Evolutionary conservation across 2,797 vertebrate species (phyloP).

Genomic region (Platyrinchus mystaceus): DNA sequence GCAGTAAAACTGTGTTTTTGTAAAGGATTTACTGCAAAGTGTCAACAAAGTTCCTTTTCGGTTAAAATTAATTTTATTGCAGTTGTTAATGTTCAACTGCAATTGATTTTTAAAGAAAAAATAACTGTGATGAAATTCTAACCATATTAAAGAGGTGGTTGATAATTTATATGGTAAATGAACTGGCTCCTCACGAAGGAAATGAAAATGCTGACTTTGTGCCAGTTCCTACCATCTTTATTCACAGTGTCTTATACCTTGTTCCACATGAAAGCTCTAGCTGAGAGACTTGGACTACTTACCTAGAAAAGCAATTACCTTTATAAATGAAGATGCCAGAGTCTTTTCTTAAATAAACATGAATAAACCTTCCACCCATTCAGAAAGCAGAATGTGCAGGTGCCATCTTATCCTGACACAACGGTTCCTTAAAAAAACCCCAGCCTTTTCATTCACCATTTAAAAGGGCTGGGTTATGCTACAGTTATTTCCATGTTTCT

Average conservation of each 20-base stretch:
- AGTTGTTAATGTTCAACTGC: background rate
- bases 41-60: background rate
- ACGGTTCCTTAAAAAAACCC: background rate
- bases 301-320: conserved; percentile 23
- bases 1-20: background rate
- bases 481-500: conserved; percentile 44
- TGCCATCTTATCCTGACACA: conserved; percentile 1
- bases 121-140: background rate
- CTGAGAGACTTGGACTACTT: background rate
- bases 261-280: conserved; percentile 5
- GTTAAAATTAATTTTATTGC: conserved; percentile 1
- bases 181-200: conserved; percentile 1
- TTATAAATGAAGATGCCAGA: conserved; percentile 14
- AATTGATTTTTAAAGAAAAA: background rate
- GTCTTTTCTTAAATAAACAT: conserved; percentile 33
- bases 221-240: background rate
- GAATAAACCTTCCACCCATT: conserved; percentile 23
- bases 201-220: conserved; percentile 30
- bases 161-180: conserved; percentile 17
- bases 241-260: conserved; percentile 10
- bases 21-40: background rate
- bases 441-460: conserved; percentile 5
- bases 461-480: conserved; percentile 18
- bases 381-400: background rate
- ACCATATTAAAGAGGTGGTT: background rate